Evolutionary conservation across 2,888 invertebrate genomes (phyloP).

Genomic region (Metallyticus violacea): DNA sequence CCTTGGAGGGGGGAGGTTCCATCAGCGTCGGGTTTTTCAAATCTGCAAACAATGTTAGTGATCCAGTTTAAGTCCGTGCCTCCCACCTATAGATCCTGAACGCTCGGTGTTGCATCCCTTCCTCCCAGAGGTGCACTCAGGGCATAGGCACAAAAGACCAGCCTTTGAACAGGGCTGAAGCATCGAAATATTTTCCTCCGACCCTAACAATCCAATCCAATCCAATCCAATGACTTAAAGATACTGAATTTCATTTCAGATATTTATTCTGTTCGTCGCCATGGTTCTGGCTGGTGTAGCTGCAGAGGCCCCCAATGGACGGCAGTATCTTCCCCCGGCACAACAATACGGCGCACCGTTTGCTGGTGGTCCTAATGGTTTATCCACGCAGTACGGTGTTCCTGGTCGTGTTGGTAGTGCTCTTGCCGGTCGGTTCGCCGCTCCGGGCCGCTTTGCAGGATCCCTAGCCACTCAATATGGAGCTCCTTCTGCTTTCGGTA

Average conservation of each 20-base stretch:
- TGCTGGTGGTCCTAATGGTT: background rate
- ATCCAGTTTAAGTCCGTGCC: no score
- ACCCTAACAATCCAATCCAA: no score
- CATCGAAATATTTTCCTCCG: no score
- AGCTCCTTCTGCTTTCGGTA: background rate
- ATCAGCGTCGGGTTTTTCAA: no score
- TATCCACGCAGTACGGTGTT: background rate
- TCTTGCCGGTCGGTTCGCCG: background rate
- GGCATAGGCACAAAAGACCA: no score
- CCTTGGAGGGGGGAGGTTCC: no score
- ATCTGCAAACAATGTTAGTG: no score
- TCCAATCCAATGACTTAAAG: no score
- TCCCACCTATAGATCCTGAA: no score
- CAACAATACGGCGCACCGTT: conserved; percentile 8
- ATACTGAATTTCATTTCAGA: background rate
- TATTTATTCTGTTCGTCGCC: background rate
- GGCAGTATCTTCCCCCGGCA: conserved; percentile 14
- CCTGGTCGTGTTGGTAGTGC: background rate
- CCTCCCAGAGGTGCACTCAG: no score
- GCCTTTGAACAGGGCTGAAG: no score
- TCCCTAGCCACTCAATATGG: background rate
- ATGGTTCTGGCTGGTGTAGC: conserved; percentile 2
- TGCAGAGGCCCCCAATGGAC: conserved; percentile 14
- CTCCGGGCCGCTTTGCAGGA: background rate
- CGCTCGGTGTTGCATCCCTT: no score